Conservation (phyloP, 2,113 vertebrate genomes). For the Eubucco bourcierii region DNA sequence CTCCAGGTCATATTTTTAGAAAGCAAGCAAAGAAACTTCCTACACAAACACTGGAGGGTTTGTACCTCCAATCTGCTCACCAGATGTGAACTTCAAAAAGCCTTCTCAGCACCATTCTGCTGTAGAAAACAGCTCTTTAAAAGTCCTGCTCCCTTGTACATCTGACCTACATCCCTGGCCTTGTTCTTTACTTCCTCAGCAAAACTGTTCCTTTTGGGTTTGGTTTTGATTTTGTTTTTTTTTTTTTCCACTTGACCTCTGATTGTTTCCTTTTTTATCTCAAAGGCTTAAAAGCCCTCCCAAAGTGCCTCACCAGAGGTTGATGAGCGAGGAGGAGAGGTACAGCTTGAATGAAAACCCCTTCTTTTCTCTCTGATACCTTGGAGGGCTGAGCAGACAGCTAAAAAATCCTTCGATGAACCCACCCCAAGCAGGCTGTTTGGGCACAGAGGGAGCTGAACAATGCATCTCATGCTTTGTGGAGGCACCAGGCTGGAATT, state of each 20-base stretch:
- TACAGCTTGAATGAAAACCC: background rate
- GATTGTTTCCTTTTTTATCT: constrained; percentile 32
- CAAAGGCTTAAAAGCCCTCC: background rate
- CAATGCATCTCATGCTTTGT: background rate
- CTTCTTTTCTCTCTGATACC: background rate
- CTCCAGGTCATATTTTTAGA: constrained; percentile 16
- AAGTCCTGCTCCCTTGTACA: background rate
- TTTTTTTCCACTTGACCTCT: constrained; percentile 8
- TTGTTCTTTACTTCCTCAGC: background rate
- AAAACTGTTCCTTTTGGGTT: background rate
- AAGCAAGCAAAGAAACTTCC: background rate
- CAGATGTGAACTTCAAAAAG: constrained; percentile 57
- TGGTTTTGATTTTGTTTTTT: background rate
- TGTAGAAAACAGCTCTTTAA: background rate
- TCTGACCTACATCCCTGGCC: constrained; percentile 23
- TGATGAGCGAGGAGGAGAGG: background rate
- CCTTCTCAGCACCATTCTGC: background rate
- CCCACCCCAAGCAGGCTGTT: background rate
- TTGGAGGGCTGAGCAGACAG: background rate
- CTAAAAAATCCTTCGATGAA: background rate
- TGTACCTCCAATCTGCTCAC: constrained; percentile 49
- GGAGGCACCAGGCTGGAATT: background rate
- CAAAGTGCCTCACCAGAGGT: background rate
- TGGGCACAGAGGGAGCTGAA: background rate
- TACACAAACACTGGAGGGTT: background rate